phyloP scores from a whole-genome alignment of 2,113 vertebrate species.

The Bubo blakistoni region DNA sequence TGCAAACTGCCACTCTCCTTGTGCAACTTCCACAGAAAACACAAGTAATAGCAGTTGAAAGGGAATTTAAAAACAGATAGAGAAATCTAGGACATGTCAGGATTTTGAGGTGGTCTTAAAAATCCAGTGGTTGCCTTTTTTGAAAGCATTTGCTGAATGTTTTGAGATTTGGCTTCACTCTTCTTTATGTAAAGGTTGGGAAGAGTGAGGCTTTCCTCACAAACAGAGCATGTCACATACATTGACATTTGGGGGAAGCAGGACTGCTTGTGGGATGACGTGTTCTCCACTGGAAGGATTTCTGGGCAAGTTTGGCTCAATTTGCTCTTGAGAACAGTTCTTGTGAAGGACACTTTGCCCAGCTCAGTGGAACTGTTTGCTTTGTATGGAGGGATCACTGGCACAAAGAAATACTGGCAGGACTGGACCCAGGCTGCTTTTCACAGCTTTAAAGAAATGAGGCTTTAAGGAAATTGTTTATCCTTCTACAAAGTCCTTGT shows the following conservation, averaged over 20 bases:
- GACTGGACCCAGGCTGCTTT: not conserved
- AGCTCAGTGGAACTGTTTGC: not conserved
- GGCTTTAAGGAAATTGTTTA: not conserved
- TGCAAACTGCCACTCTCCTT: not conserved
- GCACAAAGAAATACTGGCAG: not conserved
- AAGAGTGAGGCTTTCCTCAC: not conserved
- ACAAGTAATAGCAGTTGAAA: constrained; percentile 2
- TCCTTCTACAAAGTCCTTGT: not conserved
- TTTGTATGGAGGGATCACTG: not conserved
- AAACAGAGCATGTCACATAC: not conserved
- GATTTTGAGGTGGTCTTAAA: constrained; percentile 17
- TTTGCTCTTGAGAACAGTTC: not conserved
- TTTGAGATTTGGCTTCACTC: not conserved
- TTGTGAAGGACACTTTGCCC: not conserved
- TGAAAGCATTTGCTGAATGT: not conserved
- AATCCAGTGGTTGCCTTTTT: not conserved
- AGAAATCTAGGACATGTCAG: not conserved
- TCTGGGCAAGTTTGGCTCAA: not conserved
- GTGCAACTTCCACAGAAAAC: not conserved
- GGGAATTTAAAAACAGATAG: constrained; percentile 15
- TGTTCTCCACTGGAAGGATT: not conserved
- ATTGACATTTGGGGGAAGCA: not conserved
- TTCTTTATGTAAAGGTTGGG: not conserved
- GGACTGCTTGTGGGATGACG: not conserved
- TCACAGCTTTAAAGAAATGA: not conserved